These are phyloP conservation scores for Varecia variegata DNA, from an alignment of 2,797 vertebrate genomes.

Conservation along the genomic window DNA sequence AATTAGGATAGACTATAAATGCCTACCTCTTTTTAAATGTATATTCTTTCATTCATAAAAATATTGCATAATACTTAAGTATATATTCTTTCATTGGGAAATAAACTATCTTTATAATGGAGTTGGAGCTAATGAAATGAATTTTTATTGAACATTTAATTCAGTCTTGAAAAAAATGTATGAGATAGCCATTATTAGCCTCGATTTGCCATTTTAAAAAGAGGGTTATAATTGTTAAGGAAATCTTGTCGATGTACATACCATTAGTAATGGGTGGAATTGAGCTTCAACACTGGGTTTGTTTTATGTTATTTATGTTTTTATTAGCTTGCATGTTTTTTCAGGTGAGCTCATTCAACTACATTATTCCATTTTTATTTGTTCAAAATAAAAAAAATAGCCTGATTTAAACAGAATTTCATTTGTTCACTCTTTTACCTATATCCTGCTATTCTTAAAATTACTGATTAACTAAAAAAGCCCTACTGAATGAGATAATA, in stretches of 20 bases:
- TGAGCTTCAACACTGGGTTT: neutral
- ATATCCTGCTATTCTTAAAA: neutral
- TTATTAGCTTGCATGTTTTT: neutral
- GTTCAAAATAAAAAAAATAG: neutral
- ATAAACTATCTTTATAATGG: neutral
- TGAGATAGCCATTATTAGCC: neutral
- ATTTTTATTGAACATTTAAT: neutral
- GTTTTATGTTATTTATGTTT: neutral
- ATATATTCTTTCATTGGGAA: neutral
- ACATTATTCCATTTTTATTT: neutral
- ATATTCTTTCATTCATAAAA: neutral
- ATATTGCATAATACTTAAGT: neutral
- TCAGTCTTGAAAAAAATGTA: neutral
- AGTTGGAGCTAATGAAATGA: neutral
- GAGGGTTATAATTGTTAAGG: neutral
- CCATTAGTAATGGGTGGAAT: neutral
- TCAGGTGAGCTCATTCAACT: neutral
- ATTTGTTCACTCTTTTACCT: neutral
- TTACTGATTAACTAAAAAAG: neutral
- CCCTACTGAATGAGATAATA: neutral
- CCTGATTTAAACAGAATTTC: neutral
- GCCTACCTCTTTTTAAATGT: neutral
- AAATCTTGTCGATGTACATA: neutral
- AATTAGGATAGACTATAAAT: neutral
- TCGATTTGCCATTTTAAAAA: neutral